Evolutionary conservation across 2,113 vertebrate species (phyloP).

Genomic region (Bufo bufo): DNA sequence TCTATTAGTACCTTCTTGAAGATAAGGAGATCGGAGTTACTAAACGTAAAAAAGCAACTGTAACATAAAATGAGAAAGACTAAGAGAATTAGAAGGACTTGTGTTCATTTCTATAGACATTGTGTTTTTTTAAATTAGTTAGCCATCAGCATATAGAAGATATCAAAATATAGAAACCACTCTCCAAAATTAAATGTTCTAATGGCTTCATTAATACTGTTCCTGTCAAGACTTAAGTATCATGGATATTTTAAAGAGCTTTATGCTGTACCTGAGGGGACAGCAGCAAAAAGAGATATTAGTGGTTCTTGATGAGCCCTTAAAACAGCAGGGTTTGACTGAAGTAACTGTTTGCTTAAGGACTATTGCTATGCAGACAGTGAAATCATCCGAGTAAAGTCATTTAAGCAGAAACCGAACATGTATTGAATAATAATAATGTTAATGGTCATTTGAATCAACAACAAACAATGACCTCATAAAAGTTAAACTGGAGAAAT

Average conservation of each 20-base stretch:
- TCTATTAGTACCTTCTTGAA: conserved; percentile 65
- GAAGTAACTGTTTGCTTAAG: conserved; percentile 40
- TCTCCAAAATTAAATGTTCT: conserved; percentile 62
- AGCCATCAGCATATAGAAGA: conserved; percentile 53
- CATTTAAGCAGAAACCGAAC: neutral
- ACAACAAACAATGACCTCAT: conserved; percentile 27
- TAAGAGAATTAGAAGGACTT: conserved; percentile 29
- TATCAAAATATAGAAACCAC: conserved; percentile 61
- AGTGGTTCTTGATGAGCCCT: conserved; percentile 31
- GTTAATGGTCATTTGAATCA: conserved; percentile 1
- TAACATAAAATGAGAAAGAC: conserved; percentile 40
- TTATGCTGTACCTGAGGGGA: conserved; percentile 46
- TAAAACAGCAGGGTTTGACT: conserved; percentile 49
- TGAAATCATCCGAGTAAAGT: neutral
- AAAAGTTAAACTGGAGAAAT: neutral
- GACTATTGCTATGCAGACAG: conserved; percentile 41
- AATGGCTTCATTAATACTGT: conserved; percentile 62
- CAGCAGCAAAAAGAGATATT: conserved; percentile 46
- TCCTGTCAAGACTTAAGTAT: conserved; percentile 60
- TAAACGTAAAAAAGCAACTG: conserved; percentile 44
- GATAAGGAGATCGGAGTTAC: conserved; percentile 56
- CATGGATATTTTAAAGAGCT: conserved; percentile 41
- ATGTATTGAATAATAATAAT: conserved; percentile 46
- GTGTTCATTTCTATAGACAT: conserved; percentile 50
- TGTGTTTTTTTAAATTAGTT: conserved; percentile 62